Conservation (phyloP, 2,797 vertebrate genomes). For the Alcedo atthis region DNA sequence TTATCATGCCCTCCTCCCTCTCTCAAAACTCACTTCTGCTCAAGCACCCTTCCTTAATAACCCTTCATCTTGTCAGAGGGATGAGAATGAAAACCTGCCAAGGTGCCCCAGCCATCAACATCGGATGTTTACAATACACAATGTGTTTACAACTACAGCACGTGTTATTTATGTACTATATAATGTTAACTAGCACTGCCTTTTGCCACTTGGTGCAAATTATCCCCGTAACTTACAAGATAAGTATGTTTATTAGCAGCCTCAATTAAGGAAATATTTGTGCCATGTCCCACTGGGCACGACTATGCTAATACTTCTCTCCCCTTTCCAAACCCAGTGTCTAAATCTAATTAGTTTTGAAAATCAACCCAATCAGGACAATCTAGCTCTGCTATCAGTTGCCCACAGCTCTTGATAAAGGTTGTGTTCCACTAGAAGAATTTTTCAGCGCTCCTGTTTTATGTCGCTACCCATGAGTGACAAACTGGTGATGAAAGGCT, state of each 20-base stretch:
- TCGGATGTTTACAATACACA: not conserved
- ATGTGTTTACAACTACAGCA: not conserved
- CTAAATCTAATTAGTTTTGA: conserved; percentile 37
- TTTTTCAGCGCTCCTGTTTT: not conserved
- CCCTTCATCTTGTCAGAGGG: not conserved
- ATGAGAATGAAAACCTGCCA: not conserved
- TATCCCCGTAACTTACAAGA: not conserved
- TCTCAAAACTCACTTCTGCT: not conserved
- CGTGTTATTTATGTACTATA: rapidly evolving
- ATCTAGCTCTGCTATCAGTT: not conserved
- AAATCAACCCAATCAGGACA: conserved; percentile 20
- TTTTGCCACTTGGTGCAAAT: not conserved
- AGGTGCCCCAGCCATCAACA: not conserved
- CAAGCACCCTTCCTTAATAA: not conserved
- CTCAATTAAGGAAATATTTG: conserved; percentile 43
- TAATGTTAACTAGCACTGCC: not conserved
- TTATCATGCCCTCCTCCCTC: not conserved
- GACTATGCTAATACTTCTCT: conserved; percentile 34
- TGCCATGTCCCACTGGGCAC: conserved; percentile 28
- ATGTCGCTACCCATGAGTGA: not conserved
- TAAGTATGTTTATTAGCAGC: conserved; percentile 43
- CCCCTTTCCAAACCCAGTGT: conserved; percentile 35
- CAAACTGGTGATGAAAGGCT: not conserved
- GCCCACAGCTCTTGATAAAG: conserved; percentile 56
- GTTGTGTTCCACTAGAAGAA: conserved; percentile 13